Base-by-base conservation (phyloP, 2,888 invertebrate species). In the Xestia xanthographa region DNA sequence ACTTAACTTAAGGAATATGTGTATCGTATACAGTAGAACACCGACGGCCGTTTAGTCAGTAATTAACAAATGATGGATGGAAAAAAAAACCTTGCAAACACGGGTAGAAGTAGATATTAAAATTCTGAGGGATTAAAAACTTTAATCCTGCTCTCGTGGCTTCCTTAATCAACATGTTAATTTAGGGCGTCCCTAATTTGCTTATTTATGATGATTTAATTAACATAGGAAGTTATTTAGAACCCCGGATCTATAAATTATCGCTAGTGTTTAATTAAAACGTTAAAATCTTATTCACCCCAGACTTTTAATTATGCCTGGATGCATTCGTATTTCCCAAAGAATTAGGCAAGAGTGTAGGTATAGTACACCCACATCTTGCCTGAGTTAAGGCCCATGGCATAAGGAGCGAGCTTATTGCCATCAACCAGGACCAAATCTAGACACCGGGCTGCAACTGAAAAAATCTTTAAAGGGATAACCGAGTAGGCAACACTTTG, bases 121-220 rank as follows among this genome's bases (percentile, higher is more conserved):
- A 56, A 58, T 81, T 50, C 26, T 53, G 14, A 48, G 14, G 48
- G 48, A 83, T 83, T 66, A 66, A 50, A 83, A 77, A 48, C n/a
- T 66, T 67, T 58, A 60, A 79, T 48, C 58, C n/a, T n/a, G 17
- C 60, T 68, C 58, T 29, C 66, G 68, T 50, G 38, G 14, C 56
- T 66, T 38, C 34, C n/a, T 80, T 82, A 66, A 80, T 81, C 26
- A 85, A 83, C 72, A 80, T 65, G 60, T 71, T 72, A 82, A 81
- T 82, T 75, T 38, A 5, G 56, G 22, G 60, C 58, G 43, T 50
- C 60, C 60, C n/a, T 82, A 74, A 80, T 80, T 71, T 50, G 48
- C 43, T 81, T 76, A 81, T 83, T 85, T 83, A 85, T 83, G 76
- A 81, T 85, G 85, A 81, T 85, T 85, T 85, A 81, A 83, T 83